Conservation (phyloP, 2,113 vertebrate genomes). For the Sturnus vulgaris region DNA sequence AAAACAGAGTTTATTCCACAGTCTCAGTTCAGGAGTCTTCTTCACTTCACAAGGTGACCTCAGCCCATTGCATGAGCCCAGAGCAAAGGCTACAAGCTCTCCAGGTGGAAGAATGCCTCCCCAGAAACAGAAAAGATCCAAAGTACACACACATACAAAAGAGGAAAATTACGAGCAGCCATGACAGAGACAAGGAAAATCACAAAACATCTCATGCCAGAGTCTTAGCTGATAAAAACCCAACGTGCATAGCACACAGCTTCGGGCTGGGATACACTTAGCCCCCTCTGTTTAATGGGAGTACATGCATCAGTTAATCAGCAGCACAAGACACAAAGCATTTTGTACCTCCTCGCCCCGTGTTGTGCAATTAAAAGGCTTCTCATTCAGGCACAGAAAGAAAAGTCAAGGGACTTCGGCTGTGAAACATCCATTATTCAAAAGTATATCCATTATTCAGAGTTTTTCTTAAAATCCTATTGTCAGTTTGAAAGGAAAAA, state of each 20-base stretch:
- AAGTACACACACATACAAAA: not conserved
- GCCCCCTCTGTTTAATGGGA: conserved; percentile 48
- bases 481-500: conserved; percentile 54
- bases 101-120: not conserved
- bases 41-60: not conserved
- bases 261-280: not conserved
- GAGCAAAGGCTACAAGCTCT: not conserved
- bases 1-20: not conserved
- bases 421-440: conserved; percentile 64
- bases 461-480: conserved; percentile 57
- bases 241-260: not conserved
- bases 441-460: conserved; percentile 63
- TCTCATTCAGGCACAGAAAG: conserved; percentile 39
- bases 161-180: not conserved
- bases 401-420: conserved; percentile 45
- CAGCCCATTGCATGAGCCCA: not conserved
- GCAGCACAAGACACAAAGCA: conserved; percentile 5
- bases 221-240: not conserved
- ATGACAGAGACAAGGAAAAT: not conserved
- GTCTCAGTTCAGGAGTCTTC: not conserved
- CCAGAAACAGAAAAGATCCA: not conserved
- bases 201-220: not conserved
- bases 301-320: conserved; percentile 11
- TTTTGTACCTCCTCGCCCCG: conserved; percentile 40
- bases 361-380: conserved; percentile 56